Conservation (phyloP, 2,113 vertebrate species). For the Macrotis lagotis region DNA sequence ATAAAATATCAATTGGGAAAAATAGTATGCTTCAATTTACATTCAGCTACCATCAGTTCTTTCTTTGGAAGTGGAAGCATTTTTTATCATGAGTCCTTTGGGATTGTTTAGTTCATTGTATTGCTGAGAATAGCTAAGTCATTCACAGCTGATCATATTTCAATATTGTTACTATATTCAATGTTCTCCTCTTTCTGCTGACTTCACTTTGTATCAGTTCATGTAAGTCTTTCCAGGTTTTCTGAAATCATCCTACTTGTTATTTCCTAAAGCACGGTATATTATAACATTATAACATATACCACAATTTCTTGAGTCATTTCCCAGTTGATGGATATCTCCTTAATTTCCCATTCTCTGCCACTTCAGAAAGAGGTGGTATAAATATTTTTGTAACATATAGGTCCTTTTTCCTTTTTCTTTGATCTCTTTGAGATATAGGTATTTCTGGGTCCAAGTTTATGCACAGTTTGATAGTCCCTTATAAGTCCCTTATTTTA, state of each 20-base stretch:
- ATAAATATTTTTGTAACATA: background rate
- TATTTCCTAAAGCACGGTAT: background rate
- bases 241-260: background rate
- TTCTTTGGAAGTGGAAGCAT: background rate
- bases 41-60: background rate
- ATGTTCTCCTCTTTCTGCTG: background rate
- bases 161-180: background rate
- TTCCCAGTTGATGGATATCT: background rate
- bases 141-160: background rate
- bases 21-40: background rate
- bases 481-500: background rate
- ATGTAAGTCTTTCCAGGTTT: background rate
- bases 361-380: background rate
- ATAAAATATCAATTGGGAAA: too few species aligned
- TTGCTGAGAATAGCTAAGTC: background rate
- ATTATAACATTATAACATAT: background rate
- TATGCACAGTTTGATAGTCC: background rate
- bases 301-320: background rate
- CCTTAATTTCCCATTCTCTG: background rate
- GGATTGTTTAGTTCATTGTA: background rate
- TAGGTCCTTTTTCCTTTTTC: background rate
- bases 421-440: background rate
- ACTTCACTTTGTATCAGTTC: background rate
- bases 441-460: background rate
- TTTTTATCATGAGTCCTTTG: background rate